phyloP scores from a whole-genome alignment of 2,113 vertebrate genomes.

The Channa maculata region DNA sequence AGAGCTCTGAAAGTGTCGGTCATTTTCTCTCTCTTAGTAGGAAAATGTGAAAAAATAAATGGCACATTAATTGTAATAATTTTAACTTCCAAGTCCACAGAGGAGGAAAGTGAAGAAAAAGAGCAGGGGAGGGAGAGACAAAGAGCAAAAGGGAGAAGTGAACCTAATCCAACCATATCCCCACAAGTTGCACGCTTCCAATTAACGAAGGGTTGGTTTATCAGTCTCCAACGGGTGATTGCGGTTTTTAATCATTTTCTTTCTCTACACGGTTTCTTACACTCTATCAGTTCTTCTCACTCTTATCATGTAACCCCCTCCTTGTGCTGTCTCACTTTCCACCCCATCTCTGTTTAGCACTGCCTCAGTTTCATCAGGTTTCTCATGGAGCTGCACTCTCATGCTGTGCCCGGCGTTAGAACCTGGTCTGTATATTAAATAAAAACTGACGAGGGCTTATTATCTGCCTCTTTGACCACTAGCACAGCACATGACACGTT shows the following conservation, averaged over 20 bases:
- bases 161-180: slow-evolving; percentile 78
- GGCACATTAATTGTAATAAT: slow-evolving; percentile 39
- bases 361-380: slow-evolving; percentile 63
- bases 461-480: slow-evolving; percentile 31
- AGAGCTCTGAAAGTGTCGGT: slow-evolving; percentile 7
- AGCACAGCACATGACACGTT: slow-evolving; percentile 11
- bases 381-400: slow-evolving; percentile 53
- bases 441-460: slow-evolving; percentile 41
- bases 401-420: slow-evolving; percentile 47
- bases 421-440: slow-evolving; percentile 17
- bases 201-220: slow-evolving; percentile 90
- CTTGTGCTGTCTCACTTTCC: slow-evolving; percentile 59
- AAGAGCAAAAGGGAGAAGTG: slow-evolving; percentile 57
- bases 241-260: slow-evolving; percentile 92
- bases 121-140: slow-evolving; percentile 30
- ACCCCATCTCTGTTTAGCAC: slow-evolving; percentile 51
- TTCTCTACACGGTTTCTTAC: slow-evolving; percentile 70
- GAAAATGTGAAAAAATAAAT: slow-evolving; percentile 37
- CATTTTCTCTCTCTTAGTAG: slow-evolving; percentile 20
- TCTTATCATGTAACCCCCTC: slow-evolving; percentile 79
- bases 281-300: slow-evolving; percentile 77
- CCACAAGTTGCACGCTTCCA: slow-evolving; percentile 86
- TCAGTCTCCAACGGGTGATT: slow-evolving; percentile 89
- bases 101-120: slow-evolving; percentile 49
- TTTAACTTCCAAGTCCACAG: slow-evolving; percentile 38